A percentile compares a stretch with the other conserved stretches of the same genome.
These are phyloP conservation scores for Parazoanthus swiftii DNA, from an alignment of 92 coral and sea anemone species.

Conservation along the genomic window DNA sequence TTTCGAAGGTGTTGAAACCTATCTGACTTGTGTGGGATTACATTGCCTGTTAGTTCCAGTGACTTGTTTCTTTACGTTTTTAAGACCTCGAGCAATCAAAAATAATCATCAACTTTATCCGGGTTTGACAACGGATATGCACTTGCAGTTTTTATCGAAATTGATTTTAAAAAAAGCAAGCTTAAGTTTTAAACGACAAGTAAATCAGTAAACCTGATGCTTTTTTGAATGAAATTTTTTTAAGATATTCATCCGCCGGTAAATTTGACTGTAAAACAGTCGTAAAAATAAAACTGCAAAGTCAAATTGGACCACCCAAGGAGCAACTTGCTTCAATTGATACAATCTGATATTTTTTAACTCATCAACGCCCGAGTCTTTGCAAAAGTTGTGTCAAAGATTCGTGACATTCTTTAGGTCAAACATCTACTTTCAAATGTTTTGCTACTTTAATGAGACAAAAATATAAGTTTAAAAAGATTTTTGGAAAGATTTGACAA, in stretches of 20 bases:
- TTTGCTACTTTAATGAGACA: conserved; percentile 4
- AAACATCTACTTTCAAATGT: background rate
- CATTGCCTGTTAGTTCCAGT: conserved; percentile 8
- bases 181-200: background rate
- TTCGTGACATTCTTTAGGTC: conserved; percentile 4
- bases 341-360: conserved; percentile 4
- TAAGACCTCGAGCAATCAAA: conserved; percentile 8
- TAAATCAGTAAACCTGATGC: background rate
- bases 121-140: background rate
- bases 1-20: conserved; percentile 8
- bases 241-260: background rate
- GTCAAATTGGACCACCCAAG: conserved; percentile 1
- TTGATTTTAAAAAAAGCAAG: too few relatives aligned
- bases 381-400: conserved; percentile 1
- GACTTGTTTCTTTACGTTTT: conserved; percentile 2
- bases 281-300: conserved; percentile 5
- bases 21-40: conserved; percentile 3
- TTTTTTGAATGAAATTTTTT: background rate
- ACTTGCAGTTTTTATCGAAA: background rate
- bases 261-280: conserved; percentile 5
- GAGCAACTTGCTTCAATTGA: conserved; percentile 8
- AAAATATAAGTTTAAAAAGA: background rate
- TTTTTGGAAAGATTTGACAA: conserved; percentile 1
- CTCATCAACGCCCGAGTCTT: conserved; percentile 6
- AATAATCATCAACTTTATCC: background rate